Conservation (phyloP, 2,797 vertebrate species). For the Rhinoraja longicauda region DNA sequence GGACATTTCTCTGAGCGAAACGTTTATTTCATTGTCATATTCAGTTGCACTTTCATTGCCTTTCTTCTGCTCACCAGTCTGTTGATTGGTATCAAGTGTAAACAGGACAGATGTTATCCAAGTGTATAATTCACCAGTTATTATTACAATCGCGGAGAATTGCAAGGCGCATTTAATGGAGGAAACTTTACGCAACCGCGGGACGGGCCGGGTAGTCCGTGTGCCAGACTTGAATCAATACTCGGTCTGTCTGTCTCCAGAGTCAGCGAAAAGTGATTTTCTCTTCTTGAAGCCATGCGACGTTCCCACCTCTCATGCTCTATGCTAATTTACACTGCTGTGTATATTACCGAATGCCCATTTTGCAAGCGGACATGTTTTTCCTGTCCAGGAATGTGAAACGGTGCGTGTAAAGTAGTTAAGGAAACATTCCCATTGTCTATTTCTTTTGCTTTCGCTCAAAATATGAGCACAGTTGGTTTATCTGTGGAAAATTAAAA, state of each 20-base stretch:
- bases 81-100: slow-evolving; percentile 46
- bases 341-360: too few species aligned
- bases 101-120: slow-evolving; percentile 33
- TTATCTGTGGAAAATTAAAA: too few species aligned
- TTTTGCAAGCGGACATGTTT: too few species aligned
- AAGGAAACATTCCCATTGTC: too few species aligned
- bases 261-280: slow-evolving; percentile 54
- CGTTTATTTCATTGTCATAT: too few species aligned
- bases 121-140: slow-evolving; percentile 31
- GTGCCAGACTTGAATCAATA: slow-evolving; percentile 43
- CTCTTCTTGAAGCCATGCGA: slow-evolving; percentile 57
- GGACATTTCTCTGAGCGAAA: too few species aligned
- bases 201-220: not conserved
- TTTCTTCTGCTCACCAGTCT: slow-evolving; percentile 53
- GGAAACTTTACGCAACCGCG: slow-evolving; percentile 27
- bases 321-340: too few species aligned
- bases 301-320: slow-evolving; percentile 44
- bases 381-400: too few species aligned
- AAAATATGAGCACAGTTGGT: too few species aligned
- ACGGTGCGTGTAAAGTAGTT: too few species aligned
- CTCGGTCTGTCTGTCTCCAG: slow-evolving; percentile 42
- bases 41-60: slow-evolving; percentile 54
- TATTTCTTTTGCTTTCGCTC: too few species aligned
- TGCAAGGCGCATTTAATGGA: not conserved
- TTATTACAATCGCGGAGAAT: slow-evolving; percentile 46